phyloP scores from a whole-genome alignment of 2,113 vertebrate genomes.

The Pterocles burchelli region DNA sequence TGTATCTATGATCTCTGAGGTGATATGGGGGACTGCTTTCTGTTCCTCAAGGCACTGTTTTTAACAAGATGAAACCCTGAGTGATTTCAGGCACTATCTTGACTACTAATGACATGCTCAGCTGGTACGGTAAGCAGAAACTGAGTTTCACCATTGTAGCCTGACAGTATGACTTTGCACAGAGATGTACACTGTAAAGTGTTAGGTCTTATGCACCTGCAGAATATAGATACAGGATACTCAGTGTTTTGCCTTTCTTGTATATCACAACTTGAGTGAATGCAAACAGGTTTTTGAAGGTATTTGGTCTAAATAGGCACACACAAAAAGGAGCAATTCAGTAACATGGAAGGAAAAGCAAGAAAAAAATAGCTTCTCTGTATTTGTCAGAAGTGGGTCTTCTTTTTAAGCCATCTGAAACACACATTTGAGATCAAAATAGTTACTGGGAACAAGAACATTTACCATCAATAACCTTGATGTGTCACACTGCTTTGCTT shows the following conservation, averaged over 20 bases:
- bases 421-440: not conserved
- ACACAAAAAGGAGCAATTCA: fast-evolving
- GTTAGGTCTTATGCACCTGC: not conserved
- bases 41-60: not conserved
- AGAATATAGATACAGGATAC: not conserved
- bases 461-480: not conserved
- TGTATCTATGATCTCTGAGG: not conserved
- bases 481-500: not conserved
- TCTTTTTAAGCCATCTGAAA: not conserved
- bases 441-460: not conserved
- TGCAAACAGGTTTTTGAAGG: not conserved
- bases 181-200: not conserved
- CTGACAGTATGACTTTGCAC: not conserved
- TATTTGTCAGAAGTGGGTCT: not conserved
- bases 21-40: not conserved
- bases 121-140: not conserved
- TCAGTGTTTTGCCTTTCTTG: not conserved
- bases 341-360: not conserved
- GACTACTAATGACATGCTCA: not conserved
- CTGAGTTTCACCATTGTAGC: not conserved
- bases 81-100: not conserved
- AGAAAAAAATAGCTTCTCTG: not conserved
- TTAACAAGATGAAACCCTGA: not conserved
- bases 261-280: not conserved
- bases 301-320: not conserved